Evolutionary conservation across 2,888 invertebrate species (phyloP).

Genomic region (Bruchidius siliquastri): DNA sequence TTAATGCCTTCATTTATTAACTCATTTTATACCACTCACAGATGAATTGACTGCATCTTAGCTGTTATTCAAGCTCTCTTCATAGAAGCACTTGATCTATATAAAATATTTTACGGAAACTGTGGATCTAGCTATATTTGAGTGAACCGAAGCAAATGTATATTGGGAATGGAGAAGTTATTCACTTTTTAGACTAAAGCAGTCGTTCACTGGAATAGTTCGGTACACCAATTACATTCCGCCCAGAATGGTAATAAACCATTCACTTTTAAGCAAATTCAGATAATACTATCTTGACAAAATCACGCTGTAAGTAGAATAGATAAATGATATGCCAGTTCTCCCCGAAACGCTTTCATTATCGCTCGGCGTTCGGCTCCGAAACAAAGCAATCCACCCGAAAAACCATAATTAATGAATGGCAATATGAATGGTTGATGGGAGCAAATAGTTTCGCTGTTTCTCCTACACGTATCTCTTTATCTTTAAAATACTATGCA

Average conservation of each 20-base stretch:
- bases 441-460: constrained; percentile 24
- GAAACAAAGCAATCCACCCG: background rate
- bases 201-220: too few species aligned
- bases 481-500: constrained; percentile 37
- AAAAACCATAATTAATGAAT: constrained; percentile 23
- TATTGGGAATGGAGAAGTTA: too few species aligned
- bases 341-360: background rate
- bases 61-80: too few species aligned
- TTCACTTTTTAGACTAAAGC: too few species aligned
- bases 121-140: too few species aligned
- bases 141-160: too few species aligned
- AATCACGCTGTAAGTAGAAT: background rate
- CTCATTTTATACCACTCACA: too few species aligned
- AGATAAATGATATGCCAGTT: background rate
- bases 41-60: too few species aligned
- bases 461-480: constrained; percentile 25
- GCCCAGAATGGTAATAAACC: background rate
- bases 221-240: too few species aligned
- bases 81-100: too few species aligned
- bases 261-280: background rate
- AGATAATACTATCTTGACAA: background rate
- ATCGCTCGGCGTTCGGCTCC: background rate
- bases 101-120: too few species aligned
- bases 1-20: too few species aligned
- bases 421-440: constrained; percentile 22